phyloP scores from a whole-genome alignment of 92 coral and sea anemone genomes.

The Zoanthus sansibaricus region DNA sequence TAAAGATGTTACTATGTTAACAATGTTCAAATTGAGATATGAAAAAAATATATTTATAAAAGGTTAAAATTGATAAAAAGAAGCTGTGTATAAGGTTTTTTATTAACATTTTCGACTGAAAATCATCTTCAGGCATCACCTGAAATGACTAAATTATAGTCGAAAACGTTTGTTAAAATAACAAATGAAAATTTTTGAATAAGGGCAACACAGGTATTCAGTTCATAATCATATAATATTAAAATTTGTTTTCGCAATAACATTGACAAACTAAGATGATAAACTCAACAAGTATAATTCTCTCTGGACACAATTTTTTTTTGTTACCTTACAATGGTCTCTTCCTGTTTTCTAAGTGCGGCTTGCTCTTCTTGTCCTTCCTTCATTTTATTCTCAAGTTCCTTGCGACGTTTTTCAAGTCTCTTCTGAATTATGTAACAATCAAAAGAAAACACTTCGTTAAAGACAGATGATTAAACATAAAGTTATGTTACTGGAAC shows the following conservation, averaged over 20 bases:
- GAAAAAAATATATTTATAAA: too few relatives aligned
- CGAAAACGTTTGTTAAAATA: too few relatives aligned
- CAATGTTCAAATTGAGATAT: too few relatives aligned
- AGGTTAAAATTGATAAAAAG: too few relatives aligned
- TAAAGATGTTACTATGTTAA: too few relatives aligned
- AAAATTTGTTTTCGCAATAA: neutral
- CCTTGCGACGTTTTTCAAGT: conserved; percentile 76
- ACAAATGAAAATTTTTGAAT: too few relatives aligned
- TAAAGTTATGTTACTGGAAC: neutral
- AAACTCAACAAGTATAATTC: neutral
- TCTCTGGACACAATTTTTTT: neutral
- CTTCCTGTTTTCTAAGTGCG: conserved; percentile 84
- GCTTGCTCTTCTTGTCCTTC: conserved; percentile 86
- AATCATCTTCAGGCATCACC: too few relatives aligned
- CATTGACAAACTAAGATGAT: neutral
- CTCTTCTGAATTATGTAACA: conserved; percentile 63
- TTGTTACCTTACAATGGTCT: conserved; percentile 85
- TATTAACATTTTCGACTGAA: too few relatives aligned
- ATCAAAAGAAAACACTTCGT: neutral
- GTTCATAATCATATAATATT: neutral
- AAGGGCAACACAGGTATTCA: neutral
- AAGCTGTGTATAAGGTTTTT: too few relatives aligned
- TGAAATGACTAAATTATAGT: too few relatives aligned
- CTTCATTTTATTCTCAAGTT: conserved; percentile 77
- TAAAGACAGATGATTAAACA: neutral